A percentile compares a stretch with the other conserved stretches of the same genome.
Evolutionary conservation across 2,888 invertebrate species (phyloP).

Genomic region (Acanthosepion esculentum): DNA sequence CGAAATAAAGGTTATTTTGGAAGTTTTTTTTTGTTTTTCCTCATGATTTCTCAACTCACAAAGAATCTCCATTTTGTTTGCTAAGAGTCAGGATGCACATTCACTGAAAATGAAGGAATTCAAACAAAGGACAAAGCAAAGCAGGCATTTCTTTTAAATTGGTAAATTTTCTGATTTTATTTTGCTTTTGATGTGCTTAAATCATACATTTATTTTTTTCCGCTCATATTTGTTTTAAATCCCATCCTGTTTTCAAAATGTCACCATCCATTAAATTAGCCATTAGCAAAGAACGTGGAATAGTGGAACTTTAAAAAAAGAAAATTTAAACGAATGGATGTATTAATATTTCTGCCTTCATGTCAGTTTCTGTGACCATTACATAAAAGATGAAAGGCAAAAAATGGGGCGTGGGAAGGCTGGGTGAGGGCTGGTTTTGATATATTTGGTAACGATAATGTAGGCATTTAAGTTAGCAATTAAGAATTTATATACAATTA

Average conservation of each 20-base stretch:
- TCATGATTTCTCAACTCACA: too few relatives aligned
- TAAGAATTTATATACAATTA: neutral
- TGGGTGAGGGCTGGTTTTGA: neutral
- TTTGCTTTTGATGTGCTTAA: too few relatives aligned
- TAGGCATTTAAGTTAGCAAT: neutral
- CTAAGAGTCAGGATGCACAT: too few relatives aligned
- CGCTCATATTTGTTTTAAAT: too few relatives aligned
- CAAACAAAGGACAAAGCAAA: too few relatives aligned
- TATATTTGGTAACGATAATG: neutral
- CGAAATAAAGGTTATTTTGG: too few relatives aligned
- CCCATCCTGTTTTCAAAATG: neutral
- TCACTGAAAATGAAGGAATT: too few relatives aligned
- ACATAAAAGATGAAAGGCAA: neutral
- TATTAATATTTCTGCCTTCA: neutral
- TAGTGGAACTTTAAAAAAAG: neutral
- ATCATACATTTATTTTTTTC: too few relatives aligned
- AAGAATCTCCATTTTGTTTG: too few relatives aligned
- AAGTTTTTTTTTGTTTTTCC: too few relatives aligned
- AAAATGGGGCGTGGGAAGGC: neutral
- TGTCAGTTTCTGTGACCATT: neutral
- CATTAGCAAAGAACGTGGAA: neutral
- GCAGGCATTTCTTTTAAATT: too few relatives aligned
- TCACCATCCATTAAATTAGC: constrained; percentile 1
- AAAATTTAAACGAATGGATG: neutral
- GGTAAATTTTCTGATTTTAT: too few relatives aligned